phyloP scores from a whole-genome alignment of 2,888 invertebrate species.

The Punctoribates punctum region DNA sequence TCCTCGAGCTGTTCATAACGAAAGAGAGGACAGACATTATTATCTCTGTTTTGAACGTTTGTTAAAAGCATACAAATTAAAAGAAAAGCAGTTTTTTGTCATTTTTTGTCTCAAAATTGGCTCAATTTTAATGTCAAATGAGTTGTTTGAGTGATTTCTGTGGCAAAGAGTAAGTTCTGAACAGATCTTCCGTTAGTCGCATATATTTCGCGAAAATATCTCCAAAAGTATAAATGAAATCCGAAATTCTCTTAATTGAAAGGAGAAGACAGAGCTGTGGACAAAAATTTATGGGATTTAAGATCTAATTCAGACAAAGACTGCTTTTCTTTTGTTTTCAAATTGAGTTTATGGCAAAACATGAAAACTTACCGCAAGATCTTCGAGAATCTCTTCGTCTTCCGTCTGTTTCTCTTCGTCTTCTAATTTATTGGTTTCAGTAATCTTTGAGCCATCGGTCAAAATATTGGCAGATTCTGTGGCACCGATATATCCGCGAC shows the following conservation, averaged over 20 bases:
- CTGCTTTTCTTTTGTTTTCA: slow-evolving; percentile 19
- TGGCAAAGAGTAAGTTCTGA: not conserved
- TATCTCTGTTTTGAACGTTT: not conserved
- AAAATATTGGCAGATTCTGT: slow-evolving; percentile 46
- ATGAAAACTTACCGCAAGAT: slow-evolving; percentile 49
- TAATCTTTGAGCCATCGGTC: slow-evolving; percentile 45
- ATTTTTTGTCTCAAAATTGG: not conserved
- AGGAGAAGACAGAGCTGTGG: slow-evolving; percentile 16
- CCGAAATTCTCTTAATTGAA: slow-evolving; percentile 21
- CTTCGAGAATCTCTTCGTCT: slow-evolving; percentile 56
- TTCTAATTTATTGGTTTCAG: slow-evolving; percentile 44
- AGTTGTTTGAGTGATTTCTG: not conserved
- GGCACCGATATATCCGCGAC: slow-evolving; percentile 88
- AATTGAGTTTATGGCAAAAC: slow-evolving; percentile 35
- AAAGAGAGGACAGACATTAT: slow-evolving; percentile 32
- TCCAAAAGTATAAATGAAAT: slow-evolving; percentile 33
- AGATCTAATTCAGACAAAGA: slow-evolving; percentile 18
- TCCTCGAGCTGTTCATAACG: slow-evolving; percentile 69
- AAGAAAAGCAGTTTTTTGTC: slow-evolving; percentile 2
- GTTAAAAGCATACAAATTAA: not conserved
- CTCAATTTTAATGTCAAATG: not conserved
- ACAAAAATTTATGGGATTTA: slow-evolving; percentile 22
- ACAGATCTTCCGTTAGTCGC: not conserved
- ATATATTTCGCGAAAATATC: not conserved
- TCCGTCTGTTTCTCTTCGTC: slow-evolving; percentile 46